These are phyloP conservation scores for Acropora tenuis DNA, from an alignment of 64 coral and sea anemone species.

Conservation along the genomic window DNA sequence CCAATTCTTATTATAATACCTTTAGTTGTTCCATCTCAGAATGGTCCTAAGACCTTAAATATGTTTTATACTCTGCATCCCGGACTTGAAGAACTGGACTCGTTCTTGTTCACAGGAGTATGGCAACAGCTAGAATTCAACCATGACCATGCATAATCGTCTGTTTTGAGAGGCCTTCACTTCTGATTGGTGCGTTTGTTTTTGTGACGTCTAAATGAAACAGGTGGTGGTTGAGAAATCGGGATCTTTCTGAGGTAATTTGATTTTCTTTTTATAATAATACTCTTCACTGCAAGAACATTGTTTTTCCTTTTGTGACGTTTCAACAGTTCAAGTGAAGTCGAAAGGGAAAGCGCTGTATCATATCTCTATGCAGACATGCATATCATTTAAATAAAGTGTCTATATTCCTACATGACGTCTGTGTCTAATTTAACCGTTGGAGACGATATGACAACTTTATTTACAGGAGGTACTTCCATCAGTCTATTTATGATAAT, in stretches of 20 bases:
- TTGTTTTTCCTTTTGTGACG: not conserved
- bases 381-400: too few relatives aligned
- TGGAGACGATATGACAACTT: slow-evolving; percentile 9
- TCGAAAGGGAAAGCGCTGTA: slow-evolving; percentile 23
- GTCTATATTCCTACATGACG: not conserved
- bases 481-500: slow-evolving; percentile 10
- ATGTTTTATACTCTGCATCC: slow-evolving; percentile 2
- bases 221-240: not conserved
- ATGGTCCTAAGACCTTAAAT: slow-evolving; percentile 2
- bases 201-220: slow-evolving; percentile 25
- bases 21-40: not conserved
- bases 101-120: slow-evolving; percentile 2
- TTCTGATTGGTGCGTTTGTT: slow-evolving; percentile 2
- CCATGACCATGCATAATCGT: slow-evolving; percentile 29
- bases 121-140: slow-evolving; percentile 21
- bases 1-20: slow-evolving; percentile 16
- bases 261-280: not conserved
- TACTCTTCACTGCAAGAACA: too few relatives aligned
- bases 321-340: not conserved
- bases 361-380: slow-evolving; percentile 12
- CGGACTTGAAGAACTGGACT: not conserved
- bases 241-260: not conserved
- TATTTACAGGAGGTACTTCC: not conserved
- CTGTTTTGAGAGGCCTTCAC: slow-evolving; percentile 35
- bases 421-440: slow-evolving; percentile 23